Evolutionary conservation across 2,113 vertebrate species (phyloP).

Genomic region (Coregonus clupeaformis): DNA sequence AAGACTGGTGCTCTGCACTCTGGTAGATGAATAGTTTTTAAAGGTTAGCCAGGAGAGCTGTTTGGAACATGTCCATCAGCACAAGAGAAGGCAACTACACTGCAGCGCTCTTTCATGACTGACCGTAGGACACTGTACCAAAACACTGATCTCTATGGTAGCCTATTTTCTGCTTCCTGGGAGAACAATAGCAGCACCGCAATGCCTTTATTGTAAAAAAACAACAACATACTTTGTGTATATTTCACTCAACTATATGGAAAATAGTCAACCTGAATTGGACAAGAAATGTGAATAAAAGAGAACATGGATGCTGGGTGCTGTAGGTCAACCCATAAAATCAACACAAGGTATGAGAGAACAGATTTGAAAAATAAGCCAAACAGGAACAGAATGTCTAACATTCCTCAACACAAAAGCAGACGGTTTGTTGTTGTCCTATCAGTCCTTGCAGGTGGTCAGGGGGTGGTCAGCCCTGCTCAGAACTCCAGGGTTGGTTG

Average conservation of each 20-base stretch:
- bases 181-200: too few relatives aligned
- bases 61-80: slow-evolving; percentile 18
- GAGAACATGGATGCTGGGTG: neutral
- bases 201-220: neutral
- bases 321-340: neutral
- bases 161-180: too few relatives aligned
- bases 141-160: slow-evolving; percentile 4
- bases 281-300: neutral
- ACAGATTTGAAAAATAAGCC: neutral
- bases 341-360: neutral
- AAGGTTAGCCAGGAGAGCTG: slow-evolving; percentile 14
- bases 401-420: neutral
- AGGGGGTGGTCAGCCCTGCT: neutral
- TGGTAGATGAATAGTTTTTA: slow-evolving; percentile 32
- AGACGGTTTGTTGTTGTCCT: neutral
- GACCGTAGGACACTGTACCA: too few relatives aligned
- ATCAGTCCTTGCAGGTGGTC: neutral
- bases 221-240: neutral
- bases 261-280: neutral
- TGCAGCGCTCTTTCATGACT: slow-evolving; percentile 4
- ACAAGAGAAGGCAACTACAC: slow-evolving; percentile 7
- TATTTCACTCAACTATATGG: neutral
- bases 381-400: neutral
- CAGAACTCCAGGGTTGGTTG: neutral
- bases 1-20: neutral